phyloP scores from a whole-genome alignment of 2,888 invertebrate species.

The Rhagophthalmus giganteus region DNA sequence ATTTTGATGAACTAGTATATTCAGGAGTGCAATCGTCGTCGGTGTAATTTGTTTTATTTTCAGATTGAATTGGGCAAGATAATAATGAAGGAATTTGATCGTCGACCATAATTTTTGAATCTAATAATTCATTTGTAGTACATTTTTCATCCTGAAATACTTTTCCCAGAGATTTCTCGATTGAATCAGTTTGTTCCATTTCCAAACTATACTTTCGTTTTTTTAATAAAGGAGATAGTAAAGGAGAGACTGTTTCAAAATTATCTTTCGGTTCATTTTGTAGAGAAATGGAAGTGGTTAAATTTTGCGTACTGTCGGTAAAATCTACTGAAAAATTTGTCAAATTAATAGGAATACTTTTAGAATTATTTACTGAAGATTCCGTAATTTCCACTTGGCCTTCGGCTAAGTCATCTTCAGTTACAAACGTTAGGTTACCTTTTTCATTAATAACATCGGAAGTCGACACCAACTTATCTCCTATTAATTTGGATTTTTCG shows the following conservation, averaged over 20 bases:
- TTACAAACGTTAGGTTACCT: constrained; percentile 62
- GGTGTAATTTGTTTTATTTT: constrained; percentile 40
- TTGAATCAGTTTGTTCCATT: constrained; percentile 16
- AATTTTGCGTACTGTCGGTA: constrained; percentile 38
- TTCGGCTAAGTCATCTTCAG: constrained; percentile 51
- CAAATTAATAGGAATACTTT: constrained; percentile 46
- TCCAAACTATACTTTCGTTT: constrained; percentile 6
- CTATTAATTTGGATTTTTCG: constrained; percentile 16
- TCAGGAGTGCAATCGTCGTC: constrained; percentile 40
- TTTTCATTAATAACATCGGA: constrained; percentile 35
- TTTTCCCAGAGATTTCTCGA: constrained; percentile 7
- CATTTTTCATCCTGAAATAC: constrained; percentile 19
- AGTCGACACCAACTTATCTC: constrained; percentile 6
- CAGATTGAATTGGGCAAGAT: constrained; percentile 13
- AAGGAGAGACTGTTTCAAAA: not conserved
- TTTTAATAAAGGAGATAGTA: not conserved
- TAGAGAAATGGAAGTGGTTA: not conserved
- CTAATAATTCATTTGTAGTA: not conserved
- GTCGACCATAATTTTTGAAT: constrained; percentile 44
- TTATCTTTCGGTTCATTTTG: not conserved
- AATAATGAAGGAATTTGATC: constrained; percentile 47
- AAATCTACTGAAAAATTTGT: constrained; percentile 52
- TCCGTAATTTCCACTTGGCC: constrained; percentile 61
- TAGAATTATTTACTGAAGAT: constrained; percentile 51
- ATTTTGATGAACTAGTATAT: constrained; percentile 58